Conservation (phyloP, 2,888 invertebrate genomes). For the Maniola hyperantus region DNA sequence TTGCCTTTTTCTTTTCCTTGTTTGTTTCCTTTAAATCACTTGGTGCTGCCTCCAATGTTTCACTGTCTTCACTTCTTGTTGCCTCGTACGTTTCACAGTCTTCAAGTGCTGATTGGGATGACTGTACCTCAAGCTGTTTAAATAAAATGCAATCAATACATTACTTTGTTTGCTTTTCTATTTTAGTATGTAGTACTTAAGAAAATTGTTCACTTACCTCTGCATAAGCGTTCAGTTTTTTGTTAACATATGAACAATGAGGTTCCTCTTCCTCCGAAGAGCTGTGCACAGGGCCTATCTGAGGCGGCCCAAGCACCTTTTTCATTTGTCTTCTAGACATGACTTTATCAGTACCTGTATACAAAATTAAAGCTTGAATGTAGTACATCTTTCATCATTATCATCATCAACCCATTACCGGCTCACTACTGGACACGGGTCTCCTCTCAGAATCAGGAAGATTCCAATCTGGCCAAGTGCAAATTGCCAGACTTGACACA, state of each 20-base stretch:
- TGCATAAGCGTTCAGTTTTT: slow-evolving; percentile 37
- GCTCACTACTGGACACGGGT: too few relatives aligned
- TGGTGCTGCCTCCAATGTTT: neutral
- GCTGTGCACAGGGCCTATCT: slow-evolving; percentile 40
- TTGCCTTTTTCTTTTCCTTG: neutral
- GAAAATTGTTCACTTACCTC: slow-evolving; percentile 40
- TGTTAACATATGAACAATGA: slow-evolving; percentile 40
- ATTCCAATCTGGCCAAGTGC: neutral
- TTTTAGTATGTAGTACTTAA: neutral
- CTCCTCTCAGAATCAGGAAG: neutral
- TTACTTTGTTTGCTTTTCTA: neutral
- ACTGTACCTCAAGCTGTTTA: neutral
- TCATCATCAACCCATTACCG: neutral
- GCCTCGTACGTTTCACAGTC: neutral
- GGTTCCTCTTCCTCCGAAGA: slow-evolving; percentile 59
- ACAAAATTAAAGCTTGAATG: neutral
- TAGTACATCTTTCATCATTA: neutral
- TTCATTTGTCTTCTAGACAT: neutral
- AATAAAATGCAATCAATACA: slow-evolving; percentile 13
- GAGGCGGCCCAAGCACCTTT: neutral
- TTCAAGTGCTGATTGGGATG: neutral
- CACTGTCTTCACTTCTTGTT: neutral
- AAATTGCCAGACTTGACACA: too few relatives aligned
- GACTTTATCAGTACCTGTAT: neutral
- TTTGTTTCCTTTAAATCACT: neutral